Evolutionary conservation across 2,113 vertebrate species (phyloP), one percentile per base, ranked within the genome.

Genomic region (Pyxicephalus adspersus): DNA sequence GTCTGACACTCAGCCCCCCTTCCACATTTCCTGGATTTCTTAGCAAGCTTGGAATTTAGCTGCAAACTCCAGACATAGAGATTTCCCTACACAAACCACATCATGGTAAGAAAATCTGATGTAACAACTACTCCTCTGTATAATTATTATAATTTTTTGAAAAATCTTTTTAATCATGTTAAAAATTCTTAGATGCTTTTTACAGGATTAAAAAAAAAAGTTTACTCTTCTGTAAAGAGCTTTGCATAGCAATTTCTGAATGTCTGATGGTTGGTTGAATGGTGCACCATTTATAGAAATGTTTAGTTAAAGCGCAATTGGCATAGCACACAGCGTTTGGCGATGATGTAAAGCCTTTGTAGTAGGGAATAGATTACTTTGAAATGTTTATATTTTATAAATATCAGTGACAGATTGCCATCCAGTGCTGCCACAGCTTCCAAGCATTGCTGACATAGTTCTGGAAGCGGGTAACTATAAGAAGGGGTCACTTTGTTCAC

Each of bases 91-190:
- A 57, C 70, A 82, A 50, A 64, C 11, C 51, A 26, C 61, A 82
- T 29, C 63, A 82, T 82, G 80, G 80, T 82, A 82, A 82, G 80
- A 31, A 23, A 22, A 52, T 55, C 16, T 54, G 18, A 65, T 38
- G 1, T 55, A 3, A 7, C 19, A n/a, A 18, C 17, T 16, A 9
- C 50, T 67, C 29, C 13, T 22, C 2, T 60, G 19, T 11, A 60
- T 9, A 29, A 54, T 26, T 71, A 2, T 28, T 52, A 22, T 11
- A 55, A 17, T 31, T 25, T 55, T 55, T 50, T 29, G n/a, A n/a
- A n/a, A n/a, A n/a, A n/a, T n/a, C n/a, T 71, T 16, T 51, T 11
- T 6, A 15, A 28, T 4, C 16, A 6, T 26, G 25, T 51, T n/a
- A n/a, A n/a, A 19, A 26, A 9, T n/a, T 70, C 52, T 23, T 2